Evolutionary conservation across 2,113 vertebrate genomes (phyloP).

Genomic region (Erinaceus europaeus): DNA sequence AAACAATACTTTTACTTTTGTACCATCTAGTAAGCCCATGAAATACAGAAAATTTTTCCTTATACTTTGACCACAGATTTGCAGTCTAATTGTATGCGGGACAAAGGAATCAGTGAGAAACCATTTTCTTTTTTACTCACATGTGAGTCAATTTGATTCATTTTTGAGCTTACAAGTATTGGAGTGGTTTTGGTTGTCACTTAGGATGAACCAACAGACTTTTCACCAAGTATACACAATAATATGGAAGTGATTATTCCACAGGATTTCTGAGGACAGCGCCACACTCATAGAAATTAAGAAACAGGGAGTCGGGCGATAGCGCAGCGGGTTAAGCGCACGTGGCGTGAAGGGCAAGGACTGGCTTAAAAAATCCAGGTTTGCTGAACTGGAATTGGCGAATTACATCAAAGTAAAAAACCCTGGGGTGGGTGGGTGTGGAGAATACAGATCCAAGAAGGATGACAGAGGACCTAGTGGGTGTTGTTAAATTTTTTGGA

Average conservation of each 20-base stretch:
- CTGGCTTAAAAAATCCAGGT: too few relatives aligned
- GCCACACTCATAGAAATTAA: too few relatives aligned
- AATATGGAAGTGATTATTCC: neutral
- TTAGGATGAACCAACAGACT: neutral
- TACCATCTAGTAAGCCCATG: neutral
- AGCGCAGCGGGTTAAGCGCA: too few relatives aligned
- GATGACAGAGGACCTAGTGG: too few relatives aligned
- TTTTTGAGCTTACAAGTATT: neutral
- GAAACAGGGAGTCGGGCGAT: too few relatives aligned
- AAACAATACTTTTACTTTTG: neutral
- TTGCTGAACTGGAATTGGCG: too few relatives aligned
- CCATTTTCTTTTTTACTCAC: neutral
- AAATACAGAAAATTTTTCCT: neutral
- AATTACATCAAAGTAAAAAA: too few relatives aligned
- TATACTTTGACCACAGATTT: neutral
- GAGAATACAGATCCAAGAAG: too few relatives aligned
- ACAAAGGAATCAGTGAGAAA: neutral
- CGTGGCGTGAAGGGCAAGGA: too few relatives aligned
- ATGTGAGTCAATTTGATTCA: neutral
- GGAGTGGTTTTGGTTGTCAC: neutral
- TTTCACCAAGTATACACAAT: neutral
- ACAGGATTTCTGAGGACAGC: neutral
- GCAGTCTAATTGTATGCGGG: neutral
- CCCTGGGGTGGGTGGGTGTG: too few relatives aligned
- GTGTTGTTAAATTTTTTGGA: too few relatives aligned